Evolutionary conservation across 2,888 invertebrate genomes (phyloP).

Genomic region (Apeira syringaria): DNA sequence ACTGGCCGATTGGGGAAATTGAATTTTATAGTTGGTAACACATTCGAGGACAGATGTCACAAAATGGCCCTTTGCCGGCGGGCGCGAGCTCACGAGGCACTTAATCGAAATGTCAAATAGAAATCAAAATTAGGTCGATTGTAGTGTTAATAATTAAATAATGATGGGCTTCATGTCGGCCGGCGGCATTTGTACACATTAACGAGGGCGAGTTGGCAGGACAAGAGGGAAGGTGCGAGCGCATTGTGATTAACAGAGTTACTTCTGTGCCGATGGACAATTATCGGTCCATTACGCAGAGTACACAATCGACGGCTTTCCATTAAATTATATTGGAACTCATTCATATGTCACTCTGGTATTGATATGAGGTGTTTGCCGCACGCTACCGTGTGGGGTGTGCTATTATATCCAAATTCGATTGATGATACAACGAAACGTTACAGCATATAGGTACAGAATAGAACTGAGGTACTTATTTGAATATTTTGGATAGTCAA

Average conservation of each 20-base stretch:
- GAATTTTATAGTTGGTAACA: slow-evolving; percentile 83
- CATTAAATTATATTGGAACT: slow-evolving; percentile 65
- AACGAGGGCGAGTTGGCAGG: slow-evolving; percentile 44
- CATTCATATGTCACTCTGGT: slow-evolving; percentile 56
- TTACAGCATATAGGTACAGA: background rate
- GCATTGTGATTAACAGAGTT: slow-evolving; percentile 78
- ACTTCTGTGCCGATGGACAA: slow-evolving; percentile 80
- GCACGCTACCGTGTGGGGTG: slow-evolving; percentile 2
- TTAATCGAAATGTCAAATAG: slow-evolving; percentile 82
- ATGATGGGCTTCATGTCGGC: slow-evolving; percentile 57
- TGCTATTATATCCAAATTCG: slow-evolving; percentile 10
- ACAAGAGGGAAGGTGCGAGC: slow-evolving; percentile 67
- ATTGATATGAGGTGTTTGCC: slow-evolving; percentile 43
- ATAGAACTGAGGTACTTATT: background rate
- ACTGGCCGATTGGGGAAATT: slow-evolving; percentile 82
- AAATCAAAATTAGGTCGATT: slow-evolving; percentile 83
- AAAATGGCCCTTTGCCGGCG: slow-evolving; percentile 72
- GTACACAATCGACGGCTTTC: slow-evolving; percentile 65
- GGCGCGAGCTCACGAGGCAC: slow-evolving; percentile 47
- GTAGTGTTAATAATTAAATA: slow-evolving; percentile 83
- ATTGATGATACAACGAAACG: slow-evolving; percentile 8
- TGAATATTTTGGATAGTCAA: too few species aligned
- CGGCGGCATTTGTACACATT: slow-evolving; percentile 56
- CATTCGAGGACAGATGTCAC: slow-evolving; percentile 82
- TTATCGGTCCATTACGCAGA: slow-evolving; percentile 79